Conservation (phyloP, 2,797 vertebrate genomes). For the Pygocentrus nattereri region DNA sequence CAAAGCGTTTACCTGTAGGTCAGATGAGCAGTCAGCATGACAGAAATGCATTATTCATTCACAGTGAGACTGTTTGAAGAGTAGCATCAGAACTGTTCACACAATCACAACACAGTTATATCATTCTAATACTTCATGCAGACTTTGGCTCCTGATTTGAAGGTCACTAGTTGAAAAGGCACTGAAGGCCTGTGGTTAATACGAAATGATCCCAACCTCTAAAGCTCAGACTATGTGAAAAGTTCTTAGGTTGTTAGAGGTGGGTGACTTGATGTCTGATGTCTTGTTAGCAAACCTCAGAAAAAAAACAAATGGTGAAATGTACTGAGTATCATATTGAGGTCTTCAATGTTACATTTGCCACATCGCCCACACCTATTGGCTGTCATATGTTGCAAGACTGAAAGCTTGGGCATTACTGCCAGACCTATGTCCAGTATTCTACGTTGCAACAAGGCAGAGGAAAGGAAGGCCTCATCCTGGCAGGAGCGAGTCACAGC, state of each 20-base stretch:
- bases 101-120: neutral
- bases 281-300: neutral
- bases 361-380: neutral
- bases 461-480: constrained; percentile 92
- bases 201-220: neutral
- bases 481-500: constrained; percentile 94
- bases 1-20: constrained; percentile 86
- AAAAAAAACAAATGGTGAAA: neutral
- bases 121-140: too few relatives aligned
- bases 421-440: constrained; percentile 93
- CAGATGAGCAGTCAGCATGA: constrained; percentile 1
- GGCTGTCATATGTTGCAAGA: neutral
- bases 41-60: neutral
- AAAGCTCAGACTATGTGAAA: neutral
- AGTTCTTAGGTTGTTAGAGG: neutral
- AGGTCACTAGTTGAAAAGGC: neutral
- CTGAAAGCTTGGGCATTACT: constrained; percentile 4
- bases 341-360: neutral
- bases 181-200: neutral
- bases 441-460: constrained; percentile 86
- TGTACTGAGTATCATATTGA: neutral
- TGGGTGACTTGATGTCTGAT: neutral
- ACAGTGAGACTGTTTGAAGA: neutral
- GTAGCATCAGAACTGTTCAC: neutral
- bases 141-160: too few relatives aligned